Conservation (phyloP, 2,888 invertebrate species). For the Xiphydria camelus region DNA sequence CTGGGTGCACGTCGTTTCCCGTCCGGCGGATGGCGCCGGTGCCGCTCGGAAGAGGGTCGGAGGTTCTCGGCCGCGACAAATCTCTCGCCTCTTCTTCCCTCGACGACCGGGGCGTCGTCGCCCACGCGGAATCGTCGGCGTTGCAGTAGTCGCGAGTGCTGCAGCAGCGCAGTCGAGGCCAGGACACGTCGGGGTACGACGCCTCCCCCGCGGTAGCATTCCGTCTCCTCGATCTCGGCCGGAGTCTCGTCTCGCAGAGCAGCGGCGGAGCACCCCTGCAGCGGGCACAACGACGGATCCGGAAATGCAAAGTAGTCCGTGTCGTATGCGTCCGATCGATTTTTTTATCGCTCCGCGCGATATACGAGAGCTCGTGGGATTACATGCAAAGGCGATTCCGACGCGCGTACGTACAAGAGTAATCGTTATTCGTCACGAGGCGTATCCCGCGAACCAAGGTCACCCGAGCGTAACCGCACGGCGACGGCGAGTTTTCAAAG, state of each 20-base stretch:
- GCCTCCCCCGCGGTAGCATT: slow-evolving; percentile 8
- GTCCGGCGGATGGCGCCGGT: neutral
- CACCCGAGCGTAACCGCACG: too few species aligned
- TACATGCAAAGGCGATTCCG: too few species aligned
- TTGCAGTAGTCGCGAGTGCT: slow-evolving; percentile 45
- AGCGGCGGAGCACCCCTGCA: slow-evolving; percentile 41
- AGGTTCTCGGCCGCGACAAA: too few species aligned
- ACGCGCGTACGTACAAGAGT: too few species aligned
- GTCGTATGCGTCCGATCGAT: too few species aligned
- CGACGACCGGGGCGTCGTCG: neutral
- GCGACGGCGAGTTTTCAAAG: too few species aligned
- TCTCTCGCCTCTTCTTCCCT: too few species aligned
- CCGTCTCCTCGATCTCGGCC: slow-evolving; percentile 29
- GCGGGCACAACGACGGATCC: slow-evolving; percentile 8
- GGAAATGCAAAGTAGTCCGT: too few species aligned
- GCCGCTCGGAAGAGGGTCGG: neutral
- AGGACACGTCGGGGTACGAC: slow-evolving; percentile 23
- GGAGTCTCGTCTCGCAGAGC: slow-evolving; percentile 44
- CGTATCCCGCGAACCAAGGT: too few species aligned
- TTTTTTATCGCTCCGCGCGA: too few species aligned
- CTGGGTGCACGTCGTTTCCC: neutral
- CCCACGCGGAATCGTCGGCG: slow-evolving; percentile 20
- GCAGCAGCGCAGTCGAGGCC: slow-evolving; percentile 43
- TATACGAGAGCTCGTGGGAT: too few species aligned
- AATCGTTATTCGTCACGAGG: too few species aligned